Base-by-base conservation (phyloP, 2,888 invertebrate genomes). In the Steinernema carpocapsae region DNA sequence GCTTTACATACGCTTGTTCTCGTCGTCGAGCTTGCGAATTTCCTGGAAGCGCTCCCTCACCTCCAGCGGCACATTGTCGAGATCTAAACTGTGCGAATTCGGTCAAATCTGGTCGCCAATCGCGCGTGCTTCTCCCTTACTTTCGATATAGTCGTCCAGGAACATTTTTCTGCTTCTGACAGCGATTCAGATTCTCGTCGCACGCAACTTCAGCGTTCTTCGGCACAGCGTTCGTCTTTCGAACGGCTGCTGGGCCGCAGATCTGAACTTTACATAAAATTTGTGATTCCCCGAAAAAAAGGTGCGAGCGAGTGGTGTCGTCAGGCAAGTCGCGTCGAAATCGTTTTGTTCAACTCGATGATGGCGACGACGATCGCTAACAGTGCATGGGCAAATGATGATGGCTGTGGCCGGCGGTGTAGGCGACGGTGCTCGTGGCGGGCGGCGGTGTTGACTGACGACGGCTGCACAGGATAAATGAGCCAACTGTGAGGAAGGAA, bases 61-160 rank as follows among this genome's bases (percentile, higher is more conserved):
- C 90, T 99, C 97, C 90, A 95, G 94, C 72, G 97, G 99, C 82
- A 99, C 91, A 90, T 97, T 96, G 89, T 99, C 97, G 87, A 97
- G 96, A 93, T 97, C 96, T 96, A 89, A 75, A 84, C 26, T 10
- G 6, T 56, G 4, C n/a, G 24, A 56, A 24, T 56, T 56, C 26
- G 14, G 43, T 43, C 43, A 12, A 12, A n/a, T 7, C 56, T 19
- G 1, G 26, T 24, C 17, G 24, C 26, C 26, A 7, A 12, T 26
- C 56, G 6, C 26, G 6, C 6, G 1, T 19, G 4, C 1, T 24
- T 24, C 26, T 14, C 56, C 17, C 56, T 56, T 56, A 56, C 56
- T 24, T 56, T 56, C 56, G 56, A 56, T 56, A 26, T 24, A 56
- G 56, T 56, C 56, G 26, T 56, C 56, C 22, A 56, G 56, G 26